These are phyloP conservation scores for Ranitomeya imitator DNA, from an alignment of 2,113 vertebrate genomes.

Conservation along the genomic window DNA sequence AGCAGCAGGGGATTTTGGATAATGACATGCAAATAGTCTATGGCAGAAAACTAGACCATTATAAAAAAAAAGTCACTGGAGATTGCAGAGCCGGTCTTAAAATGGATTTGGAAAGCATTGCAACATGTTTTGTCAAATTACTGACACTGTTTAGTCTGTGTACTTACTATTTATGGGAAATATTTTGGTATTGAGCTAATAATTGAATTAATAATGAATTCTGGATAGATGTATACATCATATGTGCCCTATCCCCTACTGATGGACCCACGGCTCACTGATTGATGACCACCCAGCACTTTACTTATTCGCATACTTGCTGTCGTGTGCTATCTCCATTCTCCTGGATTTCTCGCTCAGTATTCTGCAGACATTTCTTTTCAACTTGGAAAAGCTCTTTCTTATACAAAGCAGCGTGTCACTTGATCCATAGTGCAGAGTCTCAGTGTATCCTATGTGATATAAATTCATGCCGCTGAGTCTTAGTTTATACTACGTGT, in stretches of 20 bases:
- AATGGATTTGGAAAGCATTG: not conserved
- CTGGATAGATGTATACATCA: not conserved
- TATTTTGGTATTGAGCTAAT: not conserved
- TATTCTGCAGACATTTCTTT: no score
- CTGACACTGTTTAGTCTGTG: not conserved
- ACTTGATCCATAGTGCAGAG: no score
- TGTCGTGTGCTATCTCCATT: no score
- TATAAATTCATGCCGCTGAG: no score
- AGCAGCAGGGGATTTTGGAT: not conserved
- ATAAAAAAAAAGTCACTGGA: not conserved
- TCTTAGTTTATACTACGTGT: no score
- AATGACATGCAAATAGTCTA: constrained; percentile 18
- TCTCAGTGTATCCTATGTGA: no score
- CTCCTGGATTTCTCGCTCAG: no score
- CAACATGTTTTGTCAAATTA: not conserved
- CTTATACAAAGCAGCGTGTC: no score
- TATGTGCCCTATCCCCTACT: not conserved
- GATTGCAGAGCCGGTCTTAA: not conserved
- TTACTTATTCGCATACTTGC: no score
- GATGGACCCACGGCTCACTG: no score
- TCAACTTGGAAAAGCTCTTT: no score
- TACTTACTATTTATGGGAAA: not conserved
- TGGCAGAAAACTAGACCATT: constrained; percentile 5
- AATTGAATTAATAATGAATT: not conserved
- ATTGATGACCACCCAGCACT: no score